Percentiles rank a stretch among this genome's conserved stretches.
phyloP scores from a whole-genome alignment of 2,797 vertebrate genomes.

The Echiichthys vipera region DNA sequence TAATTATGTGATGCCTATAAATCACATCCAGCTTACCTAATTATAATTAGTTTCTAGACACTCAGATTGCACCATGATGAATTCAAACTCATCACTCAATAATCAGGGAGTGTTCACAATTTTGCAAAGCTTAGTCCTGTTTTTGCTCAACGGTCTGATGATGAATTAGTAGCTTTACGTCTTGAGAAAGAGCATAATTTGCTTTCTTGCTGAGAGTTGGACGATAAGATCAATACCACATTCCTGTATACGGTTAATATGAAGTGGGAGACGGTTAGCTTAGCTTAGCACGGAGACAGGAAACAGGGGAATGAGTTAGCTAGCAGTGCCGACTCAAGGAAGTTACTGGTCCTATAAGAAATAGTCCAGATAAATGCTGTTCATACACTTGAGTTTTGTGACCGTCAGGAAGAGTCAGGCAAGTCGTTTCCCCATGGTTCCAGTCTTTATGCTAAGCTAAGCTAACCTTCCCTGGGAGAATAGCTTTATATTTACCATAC shows the following conservation, averaged over 20 bases:
- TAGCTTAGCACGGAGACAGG: not conserved
- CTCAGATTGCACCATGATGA: not conserved
- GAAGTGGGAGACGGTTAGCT: not conserved
- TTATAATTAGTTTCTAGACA: not conserved
- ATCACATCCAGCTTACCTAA: conserved; percentile 17
- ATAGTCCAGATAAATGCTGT: not conserved
- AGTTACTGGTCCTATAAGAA: not conserved
- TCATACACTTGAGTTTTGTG: not conserved
- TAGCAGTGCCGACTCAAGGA: not conserved
- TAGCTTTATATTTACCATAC: not conserved
- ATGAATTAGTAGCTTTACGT: not conserved
- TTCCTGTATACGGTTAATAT: not conserved
- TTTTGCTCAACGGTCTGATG: not conserved
- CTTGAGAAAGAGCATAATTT: not conserved
- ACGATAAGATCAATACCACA: not conserved
- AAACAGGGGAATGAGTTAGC: not conserved
- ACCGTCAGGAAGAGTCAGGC: not conserved
- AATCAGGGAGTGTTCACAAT: conserved; percentile 19
- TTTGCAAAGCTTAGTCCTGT: not conserved
- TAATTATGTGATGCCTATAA: conserved; percentile 31
- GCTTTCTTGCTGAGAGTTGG: not conserved
- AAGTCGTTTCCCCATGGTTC: not conserved
- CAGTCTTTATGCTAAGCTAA: not conserved
- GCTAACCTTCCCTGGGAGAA: not conserved
- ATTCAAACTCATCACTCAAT: conserved; percentile 11